Conservation (phyloP, 1,140 invertebrate species). For the Drosophila saltans region DNA sequence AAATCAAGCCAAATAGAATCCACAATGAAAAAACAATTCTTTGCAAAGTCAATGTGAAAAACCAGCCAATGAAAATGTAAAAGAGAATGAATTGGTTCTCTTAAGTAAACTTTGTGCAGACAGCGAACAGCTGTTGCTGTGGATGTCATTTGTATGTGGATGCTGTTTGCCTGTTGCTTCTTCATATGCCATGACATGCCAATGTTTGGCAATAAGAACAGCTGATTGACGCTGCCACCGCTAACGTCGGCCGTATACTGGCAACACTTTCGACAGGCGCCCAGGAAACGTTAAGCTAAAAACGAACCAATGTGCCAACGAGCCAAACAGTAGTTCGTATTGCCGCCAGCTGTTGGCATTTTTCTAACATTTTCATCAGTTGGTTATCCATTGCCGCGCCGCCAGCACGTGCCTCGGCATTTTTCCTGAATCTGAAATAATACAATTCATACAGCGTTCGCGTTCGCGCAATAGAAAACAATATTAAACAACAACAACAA, state of each 20-base stretch:
- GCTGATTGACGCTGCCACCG: slow-evolving; percentile 45
- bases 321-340: slow-evolving; percentile 4
- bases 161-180: slow-evolving; percentile 66
- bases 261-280: slow-evolving; percentile 73
- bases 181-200: slow-evolving; percentile 33
- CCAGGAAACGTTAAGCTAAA: slow-evolving; percentile 49
- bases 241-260: slow-evolving; percentile 48
- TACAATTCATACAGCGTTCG: background rate
- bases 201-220: slow-evolving; percentile 43
- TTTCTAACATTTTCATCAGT: slow-evolving; percentile 59
- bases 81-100: slow-evolving; percentile 12
- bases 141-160: slow-evolving; percentile 56
- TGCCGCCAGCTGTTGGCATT: slow-evolving; percentile 40
- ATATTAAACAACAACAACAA: background rate
- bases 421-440: slow-evolving; percentile 13
- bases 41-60: too few relatives aligned
- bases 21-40: slow-evolving; percentile 41
- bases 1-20: slow-evolving; percentile 45
- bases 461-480: slow-evolving; percentile 2
- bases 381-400: slow-evolving; percentile 71
- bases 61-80: background rate
- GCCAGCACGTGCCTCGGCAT: slow-evolving; percentile 73
- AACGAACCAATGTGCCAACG: slow-evolving; percentile 22
- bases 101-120: slow-evolving; percentile 33
- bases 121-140: slow-evolving; percentile 59